A percentile compares a stretch with the other conserved stretches of the same genome.
Conservation (phyloP, 1,140 invertebrate genomes). For the Nasonia longicornis region DNA sequence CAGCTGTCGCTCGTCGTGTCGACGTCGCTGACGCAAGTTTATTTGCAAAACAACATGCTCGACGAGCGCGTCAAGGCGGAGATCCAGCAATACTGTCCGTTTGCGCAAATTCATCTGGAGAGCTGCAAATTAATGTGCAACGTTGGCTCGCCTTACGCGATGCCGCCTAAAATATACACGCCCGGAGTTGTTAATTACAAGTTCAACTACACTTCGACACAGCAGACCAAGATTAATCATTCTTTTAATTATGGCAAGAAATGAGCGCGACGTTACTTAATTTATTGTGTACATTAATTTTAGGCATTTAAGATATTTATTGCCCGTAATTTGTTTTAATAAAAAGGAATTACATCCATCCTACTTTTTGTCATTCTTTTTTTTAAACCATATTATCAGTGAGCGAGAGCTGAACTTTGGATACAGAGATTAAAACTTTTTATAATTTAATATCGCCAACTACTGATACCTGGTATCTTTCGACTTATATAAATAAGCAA, state of each 20-base stretch:
- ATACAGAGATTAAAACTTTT: not conserved
- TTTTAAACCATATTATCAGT: not conserved
- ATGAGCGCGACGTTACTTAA: not conserved
- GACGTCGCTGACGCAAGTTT: conserved; percentile 47
- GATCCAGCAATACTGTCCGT: conserved; percentile 46
- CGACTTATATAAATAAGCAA: not conserved
- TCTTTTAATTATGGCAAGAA: not conserved
- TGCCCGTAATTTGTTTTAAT: not conserved
- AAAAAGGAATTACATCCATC: not conserved
- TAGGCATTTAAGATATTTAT: not conserved
- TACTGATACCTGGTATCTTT: conserved; percentile 2
- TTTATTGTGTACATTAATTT: not conserved
- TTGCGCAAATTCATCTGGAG: conserved; percentile 52
- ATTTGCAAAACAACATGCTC: conserved; percentile 52
- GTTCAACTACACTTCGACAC: not conserved
- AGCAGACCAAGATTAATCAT: not conserved
- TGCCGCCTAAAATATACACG: too few species aligned
- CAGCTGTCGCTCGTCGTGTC: conserved; percentile 51
- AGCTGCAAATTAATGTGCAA: conserved; percentile 38
- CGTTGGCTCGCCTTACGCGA: too few species aligned
- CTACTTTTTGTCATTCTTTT: not conserved
- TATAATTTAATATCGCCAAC: not conserved
- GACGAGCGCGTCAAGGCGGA: conserved; percentile 30
- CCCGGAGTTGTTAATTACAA: not conserved
- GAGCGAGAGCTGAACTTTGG: conserved; percentile 11